Percentiles rank a stretch among this genome's conserved stretches.
These are phyloP conservation scores for Caradrina kadenii DNA, from an alignment of 2,888 invertebrate genomes.

Conservation along the genomic window DNA sequence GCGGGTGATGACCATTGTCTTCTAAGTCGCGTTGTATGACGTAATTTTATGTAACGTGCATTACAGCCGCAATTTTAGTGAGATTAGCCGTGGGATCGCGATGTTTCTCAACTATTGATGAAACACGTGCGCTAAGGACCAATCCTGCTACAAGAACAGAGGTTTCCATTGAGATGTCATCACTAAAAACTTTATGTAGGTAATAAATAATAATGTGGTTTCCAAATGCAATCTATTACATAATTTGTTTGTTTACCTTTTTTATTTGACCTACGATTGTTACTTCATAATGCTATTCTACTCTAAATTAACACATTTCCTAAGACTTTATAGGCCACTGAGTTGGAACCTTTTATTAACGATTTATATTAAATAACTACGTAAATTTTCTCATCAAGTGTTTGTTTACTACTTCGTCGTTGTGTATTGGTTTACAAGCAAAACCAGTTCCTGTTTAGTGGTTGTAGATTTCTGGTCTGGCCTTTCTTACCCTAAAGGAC, in stretches of 20 bases:
- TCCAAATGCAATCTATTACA: constrained; percentile 30
- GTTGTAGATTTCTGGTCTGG: background rate
- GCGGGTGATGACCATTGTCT: constrained; percentile 68
- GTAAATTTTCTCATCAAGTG: background rate
- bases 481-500: constrained; percentile 18
- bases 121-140: constrained; percentile 59
- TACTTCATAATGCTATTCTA: background rate
- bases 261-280: background rate
- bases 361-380: background rate
- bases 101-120: constrained; percentile 76
- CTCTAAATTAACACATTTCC: too few species aligned
- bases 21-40: constrained; percentile 69
- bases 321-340: too few species aligned
- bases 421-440: background rate
- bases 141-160: constrained; percentile 53
- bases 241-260: constrained; percentile 16
- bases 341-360: background rate
- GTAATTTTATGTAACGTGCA: constrained; percentile 78
- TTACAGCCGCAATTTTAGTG: constrained; percentile 72
- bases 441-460: background rate
- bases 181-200: constrained; percentile 54
- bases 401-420: background rate
- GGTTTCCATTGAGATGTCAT: constrained; percentile 63
- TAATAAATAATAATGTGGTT: constrained; percentile 7
- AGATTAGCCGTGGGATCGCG: constrained; percentile 81